Evolutionary conservation across 2,888 invertebrate genomes (phyloP).

Genomic region (Onchidella celtica): DNA sequence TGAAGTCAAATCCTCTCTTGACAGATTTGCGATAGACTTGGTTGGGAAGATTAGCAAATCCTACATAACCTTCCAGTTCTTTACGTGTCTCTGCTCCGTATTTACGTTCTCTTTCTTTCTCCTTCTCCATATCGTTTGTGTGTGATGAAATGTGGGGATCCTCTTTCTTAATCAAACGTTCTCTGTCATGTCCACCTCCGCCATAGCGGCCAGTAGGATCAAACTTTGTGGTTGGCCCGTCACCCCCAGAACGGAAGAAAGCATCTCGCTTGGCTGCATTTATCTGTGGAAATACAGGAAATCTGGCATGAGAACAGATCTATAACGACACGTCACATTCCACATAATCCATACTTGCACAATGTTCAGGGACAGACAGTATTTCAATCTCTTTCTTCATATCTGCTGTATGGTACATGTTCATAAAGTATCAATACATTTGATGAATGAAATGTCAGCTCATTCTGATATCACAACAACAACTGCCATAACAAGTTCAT

Average conservation of each 20-base stretch:
- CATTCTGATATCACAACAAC: too few relatives aligned
- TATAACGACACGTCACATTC: neutral
- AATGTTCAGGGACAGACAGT: neutral
- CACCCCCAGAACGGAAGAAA: slow-evolving; percentile 67
- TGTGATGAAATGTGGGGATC: slow-evolving; percentile 44
- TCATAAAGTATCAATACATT: too few relatives aligned
- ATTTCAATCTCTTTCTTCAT: neutral
- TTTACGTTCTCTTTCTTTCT: slow-evolving; percentile 54
- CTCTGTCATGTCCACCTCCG: slow-evolving; percentile 58
- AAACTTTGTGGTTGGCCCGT: slow-evolving; percentile 65
- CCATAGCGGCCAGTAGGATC: slow-evolving; percentile 68
- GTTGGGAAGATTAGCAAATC: slow-evolving; percentile 77
- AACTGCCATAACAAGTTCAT: too few relatives aligned
- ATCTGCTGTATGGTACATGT: too few relatives aligned
- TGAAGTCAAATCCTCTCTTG: slow-evolving; percentile 77
- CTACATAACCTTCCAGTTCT: slow-evolving; percentile 75
- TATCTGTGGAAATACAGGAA: slow-evolving; percentile 59
- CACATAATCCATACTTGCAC: neutral
- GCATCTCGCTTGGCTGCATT: slow-evolving; percentile 75
- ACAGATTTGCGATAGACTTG: slow-evolving; percentile 78
- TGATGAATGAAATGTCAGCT: too few relatives aligned
- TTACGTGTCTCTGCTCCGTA: slow-evolving; percentile 59
- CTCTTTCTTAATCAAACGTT: slow-evolving; percentile 59
- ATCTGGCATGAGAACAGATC: neutral
- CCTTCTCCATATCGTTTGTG: slow-evolving; percentile 46